These are phyloP conservation scores for Acrocera orbiculus DNA, from an alignment of 2,888 invertebrate species.

Conservation along the genomic window DNA sequence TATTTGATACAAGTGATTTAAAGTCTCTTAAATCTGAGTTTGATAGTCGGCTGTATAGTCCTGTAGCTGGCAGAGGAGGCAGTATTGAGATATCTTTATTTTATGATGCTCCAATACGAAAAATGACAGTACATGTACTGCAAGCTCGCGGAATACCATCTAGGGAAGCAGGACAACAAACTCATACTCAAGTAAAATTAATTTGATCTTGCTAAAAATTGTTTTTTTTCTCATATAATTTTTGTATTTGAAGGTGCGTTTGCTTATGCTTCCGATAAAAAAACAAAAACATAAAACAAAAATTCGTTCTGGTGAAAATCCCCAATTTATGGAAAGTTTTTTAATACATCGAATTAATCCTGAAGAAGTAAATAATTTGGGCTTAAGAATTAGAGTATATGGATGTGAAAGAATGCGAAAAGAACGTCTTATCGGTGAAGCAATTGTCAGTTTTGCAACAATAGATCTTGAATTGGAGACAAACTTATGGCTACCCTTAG, in stretches of 20 bases:
- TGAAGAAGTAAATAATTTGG: slow-evolving; percentile 88
- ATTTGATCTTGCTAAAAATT: too few species aligned
- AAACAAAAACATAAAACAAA: slow-evolving; percentile 91
- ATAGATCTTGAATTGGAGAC: slow-evolving; percentile 82
- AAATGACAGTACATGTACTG: slow-evolving; percentile 81
- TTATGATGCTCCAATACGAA: slow-evolving; percentile 78
- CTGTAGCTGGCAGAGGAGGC: slow-evolving; percentile 40
- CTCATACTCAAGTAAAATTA: slow-evolving; percentile 44
- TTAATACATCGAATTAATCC: slow-evolving; percentile 79
- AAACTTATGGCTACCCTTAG: slow-evolving; percentile 74
- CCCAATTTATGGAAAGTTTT: slow-evolving; percentile 84
- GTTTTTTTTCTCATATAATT: slow-evolving; percentile 5
- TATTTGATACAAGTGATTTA: slow-evolving; percentile 30
- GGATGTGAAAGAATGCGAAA: slow-evolving; percentile 85
- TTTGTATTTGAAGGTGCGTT: slow-evolving; percentile 48
- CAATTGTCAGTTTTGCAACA: slow-evolving; percentile 73
- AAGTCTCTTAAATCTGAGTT: slow-evolving; percentile 30
- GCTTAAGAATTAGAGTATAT: slow-evolving; percentile 75
- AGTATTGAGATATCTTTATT: slow-evolving; percentile 72
- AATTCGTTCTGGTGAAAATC: slow-evolving; percentile 76
- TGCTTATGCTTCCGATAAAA: slow-evolving; percentile 75
- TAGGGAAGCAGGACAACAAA: slow-evolving; percentile 43
- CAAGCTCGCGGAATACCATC: slow-evolving; percentile 70
- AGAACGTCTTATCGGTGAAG: slow-evolving; percentile 80
- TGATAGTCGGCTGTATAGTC: slow-evolving; percentile 28